A percentile compares a stretch with the other conserved stretches of the same genome.
These are phyloP conservation scores for Argopecten irradians DNA, from an alignment of 1,140 invertebrate genomes.

Conservation along the genomic window DNA sequence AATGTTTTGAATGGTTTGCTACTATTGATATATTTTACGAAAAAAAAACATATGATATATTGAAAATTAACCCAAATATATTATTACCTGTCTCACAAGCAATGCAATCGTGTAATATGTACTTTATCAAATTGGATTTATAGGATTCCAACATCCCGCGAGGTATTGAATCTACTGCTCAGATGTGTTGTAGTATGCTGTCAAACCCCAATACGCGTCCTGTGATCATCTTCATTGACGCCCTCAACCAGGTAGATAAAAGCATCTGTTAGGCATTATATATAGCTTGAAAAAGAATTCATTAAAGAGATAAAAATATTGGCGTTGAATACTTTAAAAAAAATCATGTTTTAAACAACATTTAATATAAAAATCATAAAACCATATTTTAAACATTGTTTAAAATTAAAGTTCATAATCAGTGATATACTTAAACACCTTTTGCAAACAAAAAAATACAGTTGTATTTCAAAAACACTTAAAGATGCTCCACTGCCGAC, in stretches of 20 bases:
- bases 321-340: too few relatives aligned
- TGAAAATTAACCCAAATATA: background rate
- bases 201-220: slow-evolving; percentile 73
- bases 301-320: background rate
- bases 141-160: slow-evolving; percentile 73
- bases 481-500: too few relatives aligned
- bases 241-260: slow-evolving; percentile 71
- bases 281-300: background rate
- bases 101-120: background rate
- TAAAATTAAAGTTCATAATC: too few relatives aligned
- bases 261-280: background rate
- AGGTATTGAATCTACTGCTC: slow-evolving; percentile 70
- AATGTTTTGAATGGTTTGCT: background rate
- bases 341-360: too few relatives aligned
- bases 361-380: too few relatives aligned
- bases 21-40: too few relatives aligned
- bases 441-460: too few relatives aligned
- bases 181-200: slow-evolving; percentile 73
- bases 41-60: too few relatives aligned
- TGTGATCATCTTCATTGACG: slow-evolving; percentile 73
- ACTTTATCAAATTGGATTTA: background rate
- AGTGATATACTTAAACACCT: too few relatives aligned
- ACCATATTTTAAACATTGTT: too few relatives aligned
- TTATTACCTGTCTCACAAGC: background rate
- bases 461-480: too few relatives aligned